Evolutionary conservation across 1,140 invertebrate genomes (phyloP).

Genomic region (Mesaphorura yosii): DNA sequence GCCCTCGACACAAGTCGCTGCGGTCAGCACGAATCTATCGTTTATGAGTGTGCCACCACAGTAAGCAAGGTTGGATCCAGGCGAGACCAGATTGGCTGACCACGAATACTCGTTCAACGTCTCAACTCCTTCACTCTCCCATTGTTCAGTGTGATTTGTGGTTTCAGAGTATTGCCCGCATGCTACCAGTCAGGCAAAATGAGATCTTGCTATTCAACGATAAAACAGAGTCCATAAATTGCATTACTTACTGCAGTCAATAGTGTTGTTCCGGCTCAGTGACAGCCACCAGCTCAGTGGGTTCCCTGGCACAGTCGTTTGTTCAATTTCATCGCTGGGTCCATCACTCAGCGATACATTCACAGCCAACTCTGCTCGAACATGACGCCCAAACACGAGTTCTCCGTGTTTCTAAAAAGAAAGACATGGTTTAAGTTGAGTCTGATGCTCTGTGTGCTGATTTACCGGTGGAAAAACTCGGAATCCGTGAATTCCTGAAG

Average conservation of each 20-base stretch:
- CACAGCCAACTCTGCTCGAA: too few relatives aligned
- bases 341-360: too few relatives aligned
- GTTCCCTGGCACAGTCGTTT: too few relatives aligned
- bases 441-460: too few relatives aligned
- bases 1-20: constrained; percentile 21
- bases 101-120: constrained; percentile 8
- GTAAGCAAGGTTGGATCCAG: constrained; percentile 6
- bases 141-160: not conserved
- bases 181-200: not conserved
- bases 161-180: constrained; percentile 2
- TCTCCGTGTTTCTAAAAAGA: too few relatives aligned
- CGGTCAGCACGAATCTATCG: constrained; percentile 19
- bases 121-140: constrained; percentile 4
- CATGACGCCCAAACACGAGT: too few relatives aligned
- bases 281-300: constrained; percentile 18
- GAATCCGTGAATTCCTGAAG: too few relatives aligned
- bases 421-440: too few relatives aligned
- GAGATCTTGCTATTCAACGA: too few relatives aligned
- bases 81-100: constrained; percentile 6
- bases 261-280: constrained; percentile 17
- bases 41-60: constrained; percentile 13
- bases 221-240: not conserved
- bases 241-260: constrained; percentile 15
- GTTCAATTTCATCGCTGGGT: too few relatives aligned
- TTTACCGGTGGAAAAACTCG: too few relatives aligned